Percentiles rank a stretch among this genome's conserved stretches.
Conservation (phyloP, 2,888 invertebrate genomes). For the Dioctria linearis region DNA sequence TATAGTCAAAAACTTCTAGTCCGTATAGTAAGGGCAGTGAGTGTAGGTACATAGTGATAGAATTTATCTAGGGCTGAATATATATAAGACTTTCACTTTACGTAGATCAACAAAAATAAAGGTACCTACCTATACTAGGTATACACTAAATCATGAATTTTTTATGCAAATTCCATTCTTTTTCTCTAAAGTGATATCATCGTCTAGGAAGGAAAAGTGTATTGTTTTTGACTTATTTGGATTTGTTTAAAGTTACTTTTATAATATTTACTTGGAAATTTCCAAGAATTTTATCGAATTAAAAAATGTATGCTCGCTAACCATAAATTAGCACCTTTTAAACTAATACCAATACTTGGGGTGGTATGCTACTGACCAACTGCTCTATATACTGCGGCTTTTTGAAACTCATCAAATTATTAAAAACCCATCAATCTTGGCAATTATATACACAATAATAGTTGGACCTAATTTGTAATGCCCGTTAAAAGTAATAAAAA, state of each 20-base stretch:
- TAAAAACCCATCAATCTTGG: slow-evolving; percentile 46
- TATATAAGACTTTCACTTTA: not conserved
- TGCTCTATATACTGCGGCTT: not conserved
- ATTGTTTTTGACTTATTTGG: no score
- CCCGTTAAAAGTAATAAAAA: slow-evolving; percentile 11
- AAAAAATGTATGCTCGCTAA: no score
- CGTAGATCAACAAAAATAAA: slow-evolving; percentile 14
- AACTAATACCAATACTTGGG: not conserved
- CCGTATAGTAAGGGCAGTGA: not conserved
- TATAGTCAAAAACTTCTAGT: slow-evolving; percentile 7
- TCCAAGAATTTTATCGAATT: no score
- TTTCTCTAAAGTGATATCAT: not conserved
- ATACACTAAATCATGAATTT: not conserved
- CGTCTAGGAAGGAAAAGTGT: not conserved
- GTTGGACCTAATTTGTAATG: not conserved
- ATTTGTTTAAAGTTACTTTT: no score
- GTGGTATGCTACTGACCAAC: slow-evolving; percentile 13
- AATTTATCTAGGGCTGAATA: slow-evolving; percentile 3
- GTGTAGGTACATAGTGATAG: slow-evolving; percentile 1
- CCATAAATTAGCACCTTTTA: slow-evolving; percentile 8
- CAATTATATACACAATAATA: not conserved
- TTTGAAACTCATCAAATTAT: slow-evolving; percentile 37
- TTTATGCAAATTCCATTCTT: slow-evolving; percentile 9
- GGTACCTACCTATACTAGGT: not conserved
- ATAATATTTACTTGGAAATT: no score